Evolutionary conservation across 2,888 invertebrate genomes (phyloP).

Genomic region (Pammene aurita): DNA sequence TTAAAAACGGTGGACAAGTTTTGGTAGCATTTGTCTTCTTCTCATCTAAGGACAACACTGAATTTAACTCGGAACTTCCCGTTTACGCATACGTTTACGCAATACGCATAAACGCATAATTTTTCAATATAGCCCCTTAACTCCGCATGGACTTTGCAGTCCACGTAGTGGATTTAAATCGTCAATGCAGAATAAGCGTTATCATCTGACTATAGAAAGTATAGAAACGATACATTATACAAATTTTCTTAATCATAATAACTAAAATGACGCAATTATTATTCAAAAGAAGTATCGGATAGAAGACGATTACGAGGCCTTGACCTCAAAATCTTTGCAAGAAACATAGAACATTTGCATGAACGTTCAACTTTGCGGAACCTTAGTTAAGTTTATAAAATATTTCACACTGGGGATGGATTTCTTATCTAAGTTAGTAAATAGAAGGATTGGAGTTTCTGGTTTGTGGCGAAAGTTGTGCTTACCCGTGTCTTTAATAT

Average conservation of each 20-base stretch:
- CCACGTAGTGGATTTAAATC: too few relatives aligned
- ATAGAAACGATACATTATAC: too few relatives aligned
- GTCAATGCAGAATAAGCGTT: too few relatives aligned
- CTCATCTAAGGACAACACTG: too few relatives aligned
- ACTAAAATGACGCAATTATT: background rate
- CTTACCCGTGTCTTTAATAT: background rate
- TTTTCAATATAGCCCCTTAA: too few relatives aligned
- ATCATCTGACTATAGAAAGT: too few relatives aligned
- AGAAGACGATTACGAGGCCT: slow-evolving; percentile 34
- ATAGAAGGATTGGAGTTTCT: slow-evolving; percentile 14
- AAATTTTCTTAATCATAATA: background rate
- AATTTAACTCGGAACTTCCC: too few relatives aligned
- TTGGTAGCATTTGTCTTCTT: too few relatives aligned
- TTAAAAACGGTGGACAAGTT: too few relatives aligned
- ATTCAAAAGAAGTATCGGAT: background rate
- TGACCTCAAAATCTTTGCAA: slow-evolving; percentile 20
- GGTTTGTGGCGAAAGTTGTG: background rate
- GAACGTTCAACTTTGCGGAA: slow-evolving; percentile 23
- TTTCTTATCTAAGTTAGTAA: slow-evolving; percentile 24
- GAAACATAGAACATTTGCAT: slow-evolving; percentile 34
- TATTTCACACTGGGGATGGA: slow-evolving; percentile 30
- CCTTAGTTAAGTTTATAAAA: slow-evolving; percentile 29
- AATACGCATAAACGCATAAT: too few relatives aligned
- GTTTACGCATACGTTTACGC: too few relatives aligned
- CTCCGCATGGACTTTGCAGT: too few relatives aligned